phyloP scores from a whole-genome alignment of 2,113 vertebrate genomes.

The Rhinolophus sinicus region DNA sequence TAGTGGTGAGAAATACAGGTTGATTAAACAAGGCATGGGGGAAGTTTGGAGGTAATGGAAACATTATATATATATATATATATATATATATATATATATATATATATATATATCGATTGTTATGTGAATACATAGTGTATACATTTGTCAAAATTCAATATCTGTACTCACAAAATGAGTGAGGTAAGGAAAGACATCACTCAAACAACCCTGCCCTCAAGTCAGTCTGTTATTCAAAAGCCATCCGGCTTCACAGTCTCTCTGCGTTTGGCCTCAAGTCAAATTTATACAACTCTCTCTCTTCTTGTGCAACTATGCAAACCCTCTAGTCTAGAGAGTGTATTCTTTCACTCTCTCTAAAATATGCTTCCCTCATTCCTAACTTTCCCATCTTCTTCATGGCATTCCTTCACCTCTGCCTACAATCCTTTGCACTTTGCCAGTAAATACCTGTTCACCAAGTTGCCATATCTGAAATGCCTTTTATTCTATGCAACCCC shows the following conservation, averaged over 20 bases:
- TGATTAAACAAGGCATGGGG: not conserved
- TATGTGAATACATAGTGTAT: not conserved
- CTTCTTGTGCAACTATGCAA: not conserved
- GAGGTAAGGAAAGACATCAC: not conserved
- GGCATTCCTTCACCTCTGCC: not conserved
- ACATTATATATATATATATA: not conserved
- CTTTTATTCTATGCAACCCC: not conserved
- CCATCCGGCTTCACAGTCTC: accelerated
- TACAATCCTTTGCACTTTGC: not conserved
- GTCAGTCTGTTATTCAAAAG: not conserved
- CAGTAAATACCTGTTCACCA: not conserved
- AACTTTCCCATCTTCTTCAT: not conserved
- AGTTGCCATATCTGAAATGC: not conserved
- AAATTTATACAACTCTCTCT: not conserved
- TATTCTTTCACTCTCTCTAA: not conserved
- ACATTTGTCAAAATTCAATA: not conserved
- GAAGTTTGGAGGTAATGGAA: not conserved
- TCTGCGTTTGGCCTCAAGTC: not conserved
- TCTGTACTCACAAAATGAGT: not conserved
- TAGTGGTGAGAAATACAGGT: not conserved
- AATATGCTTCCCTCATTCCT: not conserved
- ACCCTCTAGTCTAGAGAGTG: not conserved
- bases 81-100: too few relatives aligned
- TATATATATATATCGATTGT: not conserved
- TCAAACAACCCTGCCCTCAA: not conserved